Base-by-base conservation (phyloP, 37 sponge, comb jelly and placozoan genomes). In the Bolinopsis microptera region DNA sequence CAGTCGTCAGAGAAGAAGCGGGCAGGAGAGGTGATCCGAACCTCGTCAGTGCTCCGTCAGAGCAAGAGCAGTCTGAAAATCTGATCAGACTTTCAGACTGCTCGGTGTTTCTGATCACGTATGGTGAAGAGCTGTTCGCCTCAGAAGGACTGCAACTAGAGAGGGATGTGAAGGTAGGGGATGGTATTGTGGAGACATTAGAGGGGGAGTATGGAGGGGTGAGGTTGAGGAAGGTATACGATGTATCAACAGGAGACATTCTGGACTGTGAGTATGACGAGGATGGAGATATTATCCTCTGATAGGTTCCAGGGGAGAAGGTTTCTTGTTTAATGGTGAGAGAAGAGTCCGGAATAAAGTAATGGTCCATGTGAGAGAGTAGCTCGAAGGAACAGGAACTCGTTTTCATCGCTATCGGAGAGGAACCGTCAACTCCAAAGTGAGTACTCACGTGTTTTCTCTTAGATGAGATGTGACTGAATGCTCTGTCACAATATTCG, bases 401-500 rank as follows among this genome's bases (percentile, higher is more conserved):
- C 13, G 61, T 18, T 5, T 48, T 48, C 5, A 13, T 48, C 13
- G 61, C 13, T 48, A 5, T 48, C 13, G 13, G 13, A 5, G 61
- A 13, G 13, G 61, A 18, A 48, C 61, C 61, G 5, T 13, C 61
- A 13, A 48, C 5, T 18, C 74, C 30, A 9, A 16, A 34, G 37
- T 77, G 80, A 34, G 18, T 16, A 0, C 9, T 36, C 36, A 34
- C 32, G 28, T 86, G 90, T 86, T 86, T 86, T 48, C 36, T 86
- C 61, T 21, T 9, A 2, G 61, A 41, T 1, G 61, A 41, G 18
- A 86, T 38, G 35, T 86, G 90, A 39, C 90, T 86, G 90, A 86
- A 86, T 25, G 61, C 21, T 38, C 36, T 86, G 38, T 86, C 90
- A 41, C 90, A 86, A 1, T 36, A 5, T 24, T 21, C 27, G 22